phyloP scores from a whole-genome alignment of 53 echinoderm and acorn worm species.

The Pentamera pediparva region DNA sequence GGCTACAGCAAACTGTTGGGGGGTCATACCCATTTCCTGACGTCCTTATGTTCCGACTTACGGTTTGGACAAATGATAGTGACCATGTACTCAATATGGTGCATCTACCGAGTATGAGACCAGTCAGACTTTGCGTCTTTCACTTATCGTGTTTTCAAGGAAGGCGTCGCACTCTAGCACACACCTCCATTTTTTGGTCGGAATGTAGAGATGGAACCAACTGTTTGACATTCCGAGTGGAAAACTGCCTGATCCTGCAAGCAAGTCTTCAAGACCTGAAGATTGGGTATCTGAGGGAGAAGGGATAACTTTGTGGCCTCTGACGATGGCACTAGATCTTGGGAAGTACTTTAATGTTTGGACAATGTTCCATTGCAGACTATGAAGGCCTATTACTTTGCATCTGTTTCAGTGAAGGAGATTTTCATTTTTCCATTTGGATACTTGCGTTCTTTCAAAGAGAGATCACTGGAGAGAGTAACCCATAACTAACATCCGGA shows the following conservation, averaged over 20 bases:
- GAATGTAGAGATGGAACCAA: too few species aligned
- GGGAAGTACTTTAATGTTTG: neutral
- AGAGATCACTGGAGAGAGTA: neutral
- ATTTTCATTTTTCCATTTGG: neutral
- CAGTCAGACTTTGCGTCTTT: too few species aligned
- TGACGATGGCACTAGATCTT: neutral
- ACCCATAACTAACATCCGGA: neutral
- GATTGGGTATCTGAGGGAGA: neutral
- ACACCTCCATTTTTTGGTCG: too few species aligned
- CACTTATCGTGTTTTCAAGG: too few species aligned
- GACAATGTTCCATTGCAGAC: neutral
- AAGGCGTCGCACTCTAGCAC: too few species aligned
- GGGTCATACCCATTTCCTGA: too few species aligned
- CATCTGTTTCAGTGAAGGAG: neutral
- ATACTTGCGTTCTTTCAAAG: neutral
- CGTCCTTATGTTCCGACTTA: too few species aligned
- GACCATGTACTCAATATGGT: too few species aligned
- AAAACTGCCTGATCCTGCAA: constrained; percentile 10
- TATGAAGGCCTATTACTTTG: neutral
- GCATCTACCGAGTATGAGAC: too few species aligned
- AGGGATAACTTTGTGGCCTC: neutral
- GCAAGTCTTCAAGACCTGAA: too few species aligned
- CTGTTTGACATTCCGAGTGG: constrained; percentile 14
- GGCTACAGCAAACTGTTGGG: neutral
- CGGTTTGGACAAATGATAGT: too few species aligned